Evolutionary conservation across 2,797 vertebrate species (phyloP), one percentile per base, ranked within the genome.

Genomic region (Argentina silus): DNA sequence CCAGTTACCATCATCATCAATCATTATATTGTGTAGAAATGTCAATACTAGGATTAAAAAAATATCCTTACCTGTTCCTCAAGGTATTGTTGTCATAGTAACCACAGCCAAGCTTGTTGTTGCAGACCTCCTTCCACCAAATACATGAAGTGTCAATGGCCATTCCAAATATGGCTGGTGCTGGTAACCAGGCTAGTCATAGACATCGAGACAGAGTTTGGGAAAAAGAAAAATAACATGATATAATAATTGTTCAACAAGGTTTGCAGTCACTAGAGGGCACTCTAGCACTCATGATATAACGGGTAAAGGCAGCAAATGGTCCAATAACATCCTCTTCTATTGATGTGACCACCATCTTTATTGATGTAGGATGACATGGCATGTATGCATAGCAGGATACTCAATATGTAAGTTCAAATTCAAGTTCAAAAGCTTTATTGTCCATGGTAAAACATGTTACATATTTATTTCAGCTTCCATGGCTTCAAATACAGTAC

Each of bases 81-180:
- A 99, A 88, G 48, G 93, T 70, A 43, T 95, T 83, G 1, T 95
- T 98, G 94, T 98, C 92, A 73, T 98, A 99, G 93, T 99, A 99
- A 88, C 83, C 82, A 0, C 98, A 99, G 76, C 92, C 94, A 51
- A 73, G 92, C 75, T 84, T 95, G 70, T 81, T 93, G 0, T 84
- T 90, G 71, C 96, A 98, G 48, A 93, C 78, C 0, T 0, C 75
- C 76, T 77, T 95, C 97, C 97, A 99, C 91, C 91, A 85, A 85
- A 97, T 91, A 78, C 98, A 99, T 7, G 96, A 93, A 1, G 94
- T 93, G 76, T 99, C 98, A 0, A 99, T 98, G 85, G 93, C 90
- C 47, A 92, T 93, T 71, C 98, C 98, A 0, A 97, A 99, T 51
- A 99, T 72, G 56, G 95, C 93, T 0, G 98, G 98, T 23, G 96